Conservation (phyloP, 2,797 vertebrate species). For the Parambassis ranga region DNA sequence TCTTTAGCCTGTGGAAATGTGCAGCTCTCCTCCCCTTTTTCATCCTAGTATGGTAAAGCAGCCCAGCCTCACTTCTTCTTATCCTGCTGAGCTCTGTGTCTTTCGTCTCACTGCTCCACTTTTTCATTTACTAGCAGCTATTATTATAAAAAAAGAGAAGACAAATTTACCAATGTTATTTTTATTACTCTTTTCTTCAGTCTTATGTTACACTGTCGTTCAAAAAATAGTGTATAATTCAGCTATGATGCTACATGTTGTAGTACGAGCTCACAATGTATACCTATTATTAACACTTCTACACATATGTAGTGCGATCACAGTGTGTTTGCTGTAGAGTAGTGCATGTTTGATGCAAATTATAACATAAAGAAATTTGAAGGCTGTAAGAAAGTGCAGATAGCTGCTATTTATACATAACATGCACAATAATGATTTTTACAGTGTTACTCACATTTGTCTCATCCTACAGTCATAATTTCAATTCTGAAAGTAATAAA, state of each 20-base stretch:
- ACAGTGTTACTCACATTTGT: no score
- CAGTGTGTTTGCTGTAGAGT: no score
- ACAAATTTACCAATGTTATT: no score
- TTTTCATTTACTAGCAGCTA: background rate
- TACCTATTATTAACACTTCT: no score
- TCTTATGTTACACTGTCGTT: background rate
- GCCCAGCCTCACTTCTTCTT: constrained; percentile 1
- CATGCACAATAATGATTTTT: no score
- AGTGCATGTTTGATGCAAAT: background rate
- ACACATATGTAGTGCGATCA: no score
- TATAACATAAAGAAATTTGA: background rate
- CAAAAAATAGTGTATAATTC: background rate
- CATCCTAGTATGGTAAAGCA: background rate
- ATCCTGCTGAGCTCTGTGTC: background rate
- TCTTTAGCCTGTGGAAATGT: background rate
- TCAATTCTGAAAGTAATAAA: constrained; percentile 9
- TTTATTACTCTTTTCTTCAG: background rate
- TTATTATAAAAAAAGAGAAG: background rate
- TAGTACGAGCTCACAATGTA: no score
- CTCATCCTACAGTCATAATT: no score
- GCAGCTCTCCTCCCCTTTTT: background rate
- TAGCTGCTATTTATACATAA: background rate
- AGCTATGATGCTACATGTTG: background rate
- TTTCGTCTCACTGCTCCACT: background rate
- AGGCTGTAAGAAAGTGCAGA: background rate